These are phyloP conservation scores for Oxygymnocypris stewartii DNA, from an alignment of 2,113 vertebrate genomes.

Conservation along the genomic window DNA sequence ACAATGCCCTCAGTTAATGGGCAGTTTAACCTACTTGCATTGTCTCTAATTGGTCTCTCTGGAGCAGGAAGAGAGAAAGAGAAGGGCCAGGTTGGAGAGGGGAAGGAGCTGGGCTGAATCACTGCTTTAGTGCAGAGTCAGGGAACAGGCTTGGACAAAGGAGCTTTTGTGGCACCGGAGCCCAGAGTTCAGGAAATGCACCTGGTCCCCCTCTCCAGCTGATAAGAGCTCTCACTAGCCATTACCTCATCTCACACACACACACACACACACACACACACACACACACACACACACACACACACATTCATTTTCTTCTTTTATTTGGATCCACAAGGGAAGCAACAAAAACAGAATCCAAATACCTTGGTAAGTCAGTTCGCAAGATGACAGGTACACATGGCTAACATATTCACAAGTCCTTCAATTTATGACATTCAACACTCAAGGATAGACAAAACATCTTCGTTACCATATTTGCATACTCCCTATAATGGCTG, in stretches of 20 bases:
- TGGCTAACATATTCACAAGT: too few species aligned
- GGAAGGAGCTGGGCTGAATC: constrained; percentile 43
- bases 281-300: too few species aligned
- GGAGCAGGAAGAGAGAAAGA: constrained; percentile 72
- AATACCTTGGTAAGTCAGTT: too few species aligned
- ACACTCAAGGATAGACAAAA: too few species aligned
- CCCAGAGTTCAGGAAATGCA: constrained; percentile 56
- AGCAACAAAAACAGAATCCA: too few species aligned
- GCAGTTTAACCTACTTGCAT: constrained; percentile 82
- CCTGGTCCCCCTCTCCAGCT: constrained; percentile 52
- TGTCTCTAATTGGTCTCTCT: constrained; percentile 83
- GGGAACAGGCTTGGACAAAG: constrained; percentile 52
- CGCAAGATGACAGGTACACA: too few species aligned
- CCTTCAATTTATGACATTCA: too few species aligned
- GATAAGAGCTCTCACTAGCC: constrained; percentile 53
- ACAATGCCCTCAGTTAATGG: constrained; percentile 78
- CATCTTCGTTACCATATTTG: too few species aligned
- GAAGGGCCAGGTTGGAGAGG: constrained; percentile 51
- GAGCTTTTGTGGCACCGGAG: constrained; percentile 45
- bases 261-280: too few species aligned
- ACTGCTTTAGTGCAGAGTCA: constrained; percentile 36
- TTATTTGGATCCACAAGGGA: too few species aligned
- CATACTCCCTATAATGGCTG: too few species aligned
- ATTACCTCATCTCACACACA: constrained; percentile 51
- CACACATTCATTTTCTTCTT: too few species aligned